Evolutionary conservation across 2,888 invertebrate genomes (phyloP), one percentile per base, ranked within the genome.

Genomic region (Parochlus steinenii): DNA sequence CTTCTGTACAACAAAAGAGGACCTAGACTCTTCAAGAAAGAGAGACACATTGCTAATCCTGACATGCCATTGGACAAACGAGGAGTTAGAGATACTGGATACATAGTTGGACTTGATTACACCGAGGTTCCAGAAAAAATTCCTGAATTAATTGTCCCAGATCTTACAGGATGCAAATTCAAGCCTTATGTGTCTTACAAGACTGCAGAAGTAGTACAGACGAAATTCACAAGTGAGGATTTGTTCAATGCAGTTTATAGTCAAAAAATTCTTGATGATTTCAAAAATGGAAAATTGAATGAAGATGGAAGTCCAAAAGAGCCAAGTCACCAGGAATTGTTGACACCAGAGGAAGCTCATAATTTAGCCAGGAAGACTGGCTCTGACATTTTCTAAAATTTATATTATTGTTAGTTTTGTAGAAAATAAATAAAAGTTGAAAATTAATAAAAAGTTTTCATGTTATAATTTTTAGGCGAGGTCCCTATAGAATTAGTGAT

Each of bases 121-220:
- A 54, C 71, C 2, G 46, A 53, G 10, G 62, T 95, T 4, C 79
- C 81, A 2, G 93, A 95, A 64, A 89, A 77, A 75, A 70, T 87
- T 42, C 92, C 95, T 0, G 82, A 93, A 52, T 53, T 97, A 11
- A 71, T 97, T 38, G 93, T 97, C 3, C 97, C 97, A 1, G 76
- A 92, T 55, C 59, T 98, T 16, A 74, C 67, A 42, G 73, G 65
- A 44, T 97, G 79, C 50, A 62, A 76, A 59, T 59, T 98, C 14
- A 89, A 87, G 55, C 90, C 97, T 0, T 98, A 98, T 48, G 95
- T 97, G 0, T 85, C 92, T 0, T 97, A 95, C 55, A 73, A 71
- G 55, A 67, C 71, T 1, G 66, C 71, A 3, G 74, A 83, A 38
- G 71, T 90, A 1, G 56, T 65, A 8, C 85, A 89, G 52, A 67